These are phyloP conservation scores for Aproaerema taeniolella DNA, from an alignment of 2,888 invertebrate species.

Conservation along the genomic window DNA sequence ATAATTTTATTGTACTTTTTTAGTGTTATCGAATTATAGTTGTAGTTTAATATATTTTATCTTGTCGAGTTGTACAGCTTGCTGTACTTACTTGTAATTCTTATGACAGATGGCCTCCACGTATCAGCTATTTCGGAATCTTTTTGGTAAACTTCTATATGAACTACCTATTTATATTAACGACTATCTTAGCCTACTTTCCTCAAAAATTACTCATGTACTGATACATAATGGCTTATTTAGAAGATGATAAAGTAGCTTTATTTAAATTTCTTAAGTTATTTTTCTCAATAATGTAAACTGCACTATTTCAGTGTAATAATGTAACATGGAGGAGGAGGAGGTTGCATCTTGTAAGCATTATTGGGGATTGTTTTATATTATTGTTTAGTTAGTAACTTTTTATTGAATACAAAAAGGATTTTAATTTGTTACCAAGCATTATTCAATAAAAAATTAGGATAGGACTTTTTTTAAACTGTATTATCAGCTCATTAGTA, in stretches of 20 bases:
- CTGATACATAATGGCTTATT: constrained; percentile 52
- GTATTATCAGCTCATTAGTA: constrained; percentile 76
- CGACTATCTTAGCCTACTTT: constrained; percentile 33
- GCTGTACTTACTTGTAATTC: constrained; percentile 22
- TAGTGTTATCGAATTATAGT: constrained; percentile 66
- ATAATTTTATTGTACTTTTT: constrained; percentile 53
- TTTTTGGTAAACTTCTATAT: constrained; percentile 17
- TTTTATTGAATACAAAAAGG: constrained; percentile 72
- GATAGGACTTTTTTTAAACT: constrained; percentile 72
- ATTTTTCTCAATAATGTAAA: constrained; percentile 58
- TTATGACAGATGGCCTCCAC: constrained; percentile 38
- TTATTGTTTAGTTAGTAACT: constrained; percentile 62
- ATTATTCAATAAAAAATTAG: constrained; percentile 74
- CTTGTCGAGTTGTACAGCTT: constrained; percentile 26
- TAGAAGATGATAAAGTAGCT: constrained; percentile 63
- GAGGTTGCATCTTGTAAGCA: constrained; percentile 25
- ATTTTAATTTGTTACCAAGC: constrained; percentile 75
- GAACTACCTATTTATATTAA: constrained; percentile 25
- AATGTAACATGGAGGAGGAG: too few relatives aligned
- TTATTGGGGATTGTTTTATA: constrained; percentile 62
- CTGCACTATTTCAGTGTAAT: constrained; percentile 12
- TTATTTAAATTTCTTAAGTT: constrained; percentile 69
- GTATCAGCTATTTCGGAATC: constrained; percentile 47
- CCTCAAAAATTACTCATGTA: constrained; percentile 44
- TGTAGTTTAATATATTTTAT: constrained; percentile 55